These are phyloP conservation scores for Rugalucina vietnamica DNA, from an alignment of 2,888 invertebrate genomes.

Conservation along the genomic window DNA sequence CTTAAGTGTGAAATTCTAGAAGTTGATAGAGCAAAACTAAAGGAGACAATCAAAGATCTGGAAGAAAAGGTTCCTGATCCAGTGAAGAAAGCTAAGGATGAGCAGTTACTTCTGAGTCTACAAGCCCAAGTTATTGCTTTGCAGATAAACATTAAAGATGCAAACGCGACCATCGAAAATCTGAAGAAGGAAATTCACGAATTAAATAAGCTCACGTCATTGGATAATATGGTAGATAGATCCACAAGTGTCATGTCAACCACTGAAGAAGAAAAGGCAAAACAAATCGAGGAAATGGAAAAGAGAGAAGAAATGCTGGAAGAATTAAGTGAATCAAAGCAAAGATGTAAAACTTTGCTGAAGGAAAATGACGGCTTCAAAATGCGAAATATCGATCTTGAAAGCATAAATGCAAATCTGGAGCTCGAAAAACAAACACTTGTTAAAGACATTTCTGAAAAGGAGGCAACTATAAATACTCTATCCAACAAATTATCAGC, in stretches of 20 bases:
- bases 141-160: constrained; percentile 58
- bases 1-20: constrained; percentile 57
- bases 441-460: constrained; percentile 30
- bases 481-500: constrained; percentile 12
- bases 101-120: constrained; percentile 49
- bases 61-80: constrained; percentile 54
- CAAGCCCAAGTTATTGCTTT: constrained; percentile 53
- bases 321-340: constrained; percentile 42
- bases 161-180: constrained; percentile 42
- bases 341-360: constrained; percentile 37
- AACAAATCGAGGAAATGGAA: constrained; percentile 19
- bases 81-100: constrained; percentile 58
- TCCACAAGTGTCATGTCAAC: constrained; percentile 45
- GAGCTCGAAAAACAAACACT: constrained; percentile 34
- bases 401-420: constrained; percentile 41
- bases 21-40: constrained; percentile 52
- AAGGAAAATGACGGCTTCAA: constrained; percentile 58
- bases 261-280: constrained; percentile 36
- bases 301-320: constrained; percentile 29
- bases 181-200: constrained; percentile 47
- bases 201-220: constrained; percentile 47
- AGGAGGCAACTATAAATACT: constrained; percentile 39
- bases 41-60: constrained; percentile 44
- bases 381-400: constrained; percentile 22
- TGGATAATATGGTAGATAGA: constrained; percentile 45